Percentiles rank a stretch among this genome's conserved stretches.
phyloP scores from a whole-genome alignment of 92 coral and sea anemone genomes.

The Heliopora coerulea region DNA sequence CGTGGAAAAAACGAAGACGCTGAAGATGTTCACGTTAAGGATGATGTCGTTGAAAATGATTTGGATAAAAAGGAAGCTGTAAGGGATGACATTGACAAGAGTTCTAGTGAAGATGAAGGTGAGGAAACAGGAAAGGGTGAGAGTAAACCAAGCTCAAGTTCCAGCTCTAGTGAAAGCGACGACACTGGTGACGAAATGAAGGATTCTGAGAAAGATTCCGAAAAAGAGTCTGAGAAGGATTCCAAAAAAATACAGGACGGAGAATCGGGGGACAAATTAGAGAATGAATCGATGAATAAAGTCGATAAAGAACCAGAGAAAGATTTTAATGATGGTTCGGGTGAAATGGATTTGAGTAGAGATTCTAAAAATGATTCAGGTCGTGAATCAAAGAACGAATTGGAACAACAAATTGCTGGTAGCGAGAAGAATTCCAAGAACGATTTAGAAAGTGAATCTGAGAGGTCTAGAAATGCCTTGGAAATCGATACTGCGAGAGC shows the following conservation, averaged over 20 bases:
- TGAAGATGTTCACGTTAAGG: background rate
- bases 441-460: background rate
- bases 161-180: conserved; percentile 34
- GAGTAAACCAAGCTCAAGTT: conserved; percentile 9
- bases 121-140: background rate
- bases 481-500: background rate
- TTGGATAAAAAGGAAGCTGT: background rate
- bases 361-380: conserved; percentile 26
- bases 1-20: background rate
- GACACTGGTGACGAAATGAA: conserved; percentile 39
- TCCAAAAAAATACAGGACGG: conserved; percentile 12
- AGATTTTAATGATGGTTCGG: background rate
- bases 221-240: conserved; percentile 9
- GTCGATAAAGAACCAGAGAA: background rate
- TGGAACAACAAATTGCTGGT: too few species aligned
- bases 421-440: background rate
- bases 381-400: background rate
- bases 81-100: conserved; percentile 5
- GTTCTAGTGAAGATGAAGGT: conserved; percentile 8
- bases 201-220: background rate
- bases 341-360: background rate
- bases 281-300: background rate
- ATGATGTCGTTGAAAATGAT: background rate
- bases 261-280: conserved; percentile 5
- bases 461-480: background rate